Evolutionary conservation across 2,888 invertebrate genomes (phyloP), one percentile per base, ranked within the genome.

Genomic region (Halocaridina rubra): DNA sequence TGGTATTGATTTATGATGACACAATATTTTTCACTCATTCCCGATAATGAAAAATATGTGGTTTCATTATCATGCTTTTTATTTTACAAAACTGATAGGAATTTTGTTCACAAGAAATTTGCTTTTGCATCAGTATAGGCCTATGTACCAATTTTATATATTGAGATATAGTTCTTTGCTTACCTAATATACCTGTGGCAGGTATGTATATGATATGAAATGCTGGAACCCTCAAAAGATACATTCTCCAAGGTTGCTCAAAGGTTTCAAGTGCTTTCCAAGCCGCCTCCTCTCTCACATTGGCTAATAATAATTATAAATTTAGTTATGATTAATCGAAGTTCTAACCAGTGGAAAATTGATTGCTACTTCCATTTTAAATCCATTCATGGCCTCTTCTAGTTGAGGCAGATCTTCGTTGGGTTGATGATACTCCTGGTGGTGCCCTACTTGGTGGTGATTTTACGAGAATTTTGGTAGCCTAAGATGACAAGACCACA

Each of bases 351-450:
- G 77, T 32, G 77, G 77, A 61, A 32, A 61, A 27, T 19, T 53
- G 16, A n/a, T 53, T 74, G 19, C 22, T n/a, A n/a, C 72, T 74
- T 74, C 46, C 72, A 24, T 74, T 33, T 61, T 61, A 59, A 59
- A 77, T 32, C 59, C n/a, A 80, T 22, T 69, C 71, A 72, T 80
- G 80, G 72, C 80, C 80, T 80, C 80, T 84, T 84, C 74, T 84
- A 84, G 84, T 84, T 79, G 74, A 80, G 79, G 79, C 84, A 80
- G 79, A 72, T 79, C 80, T 69, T 74, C 79, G 53, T 80, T 74
- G 74, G 84, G 84, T 29, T 79, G 84, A 69, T 80, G 84, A 53
- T 80, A 64, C 59, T 72, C 72, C 72, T 72, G 80, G 80, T 33
- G 59, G 33, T 72, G 72, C 29, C 22, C 46, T 59, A 59, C 72